Evolutionary conservation across 2,888 invertebrate genomes (phyloP), one percentile per base, ranked within the genome.

Genomic region (Tribolium freemani): DNA sequence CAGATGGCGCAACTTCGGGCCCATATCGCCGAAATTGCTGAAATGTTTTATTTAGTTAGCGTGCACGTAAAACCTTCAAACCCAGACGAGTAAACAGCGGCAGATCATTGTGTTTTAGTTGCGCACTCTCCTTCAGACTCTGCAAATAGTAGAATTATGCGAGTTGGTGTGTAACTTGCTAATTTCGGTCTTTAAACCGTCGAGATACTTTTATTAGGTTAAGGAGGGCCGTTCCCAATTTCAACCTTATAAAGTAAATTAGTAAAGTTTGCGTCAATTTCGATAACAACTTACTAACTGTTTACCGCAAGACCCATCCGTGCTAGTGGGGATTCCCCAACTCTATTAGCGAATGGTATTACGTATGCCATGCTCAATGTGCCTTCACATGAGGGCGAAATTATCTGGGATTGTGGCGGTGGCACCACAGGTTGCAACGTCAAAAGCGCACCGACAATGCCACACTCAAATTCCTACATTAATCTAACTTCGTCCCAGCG

Each of bases 261-360:
- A 71, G 58, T 21, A 60, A 72, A 72, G 72, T 72, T 72, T 8
- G 57, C 58, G 30, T 58, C 66, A 68, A 68, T 72, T 69, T 50
- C 50, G 50, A 69, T 72, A 69, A 69, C 57, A 44, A 69, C 69
- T 72, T 46, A 53, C 54, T 44, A 64, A 72, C 54, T 64, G 69
- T 69, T 69, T 58, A 69, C 64, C 64, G 5, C 60, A 60, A 71
- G 64, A 71, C 48, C 66, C 44, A 48, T 71, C 48, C 26, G 46
- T 46, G 50, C 30, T 61, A 16, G 50, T 3, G 54, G 54, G 67
- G 63, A 46, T n/a, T 26, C 48, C 21, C 16, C 57, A 69, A 72
- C 57, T 72, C 64, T 50, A 72, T 72, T 72, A 72, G 69, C 57
- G 61, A 72, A 72, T 61, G 54, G 44, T 45, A 61, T 68, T 72